Percentiles rank a stretch among this genome's conserved stretches.
Evolutionary conservation across 2,888 invertebrate genomes (phyloP).

Genomic region (Pecten maximus): DNA sequence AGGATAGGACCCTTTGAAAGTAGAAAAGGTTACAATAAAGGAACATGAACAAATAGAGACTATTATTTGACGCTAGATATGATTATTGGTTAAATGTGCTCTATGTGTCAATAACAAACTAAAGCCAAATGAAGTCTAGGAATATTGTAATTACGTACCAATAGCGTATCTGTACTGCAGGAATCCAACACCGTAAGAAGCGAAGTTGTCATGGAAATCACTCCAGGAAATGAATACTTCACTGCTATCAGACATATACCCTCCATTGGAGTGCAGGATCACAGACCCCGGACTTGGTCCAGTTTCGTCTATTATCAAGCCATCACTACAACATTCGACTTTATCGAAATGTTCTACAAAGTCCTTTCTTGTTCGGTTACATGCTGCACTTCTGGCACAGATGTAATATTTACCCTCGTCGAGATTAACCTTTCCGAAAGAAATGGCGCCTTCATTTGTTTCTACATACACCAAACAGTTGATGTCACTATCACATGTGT

Average conservation of each 20-base stretch:
- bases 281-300: conserved; percentile 47
- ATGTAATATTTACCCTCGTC: conserved; percentile 18
- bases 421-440: conserved; percentile 22
- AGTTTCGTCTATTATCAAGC: conserved; percentile 46
- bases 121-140: no score
- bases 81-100: no score
- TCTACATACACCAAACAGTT: conserved; percentile 11
- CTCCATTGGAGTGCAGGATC: conserved; percentile 35
- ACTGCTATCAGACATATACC: conserved; percentile 41
- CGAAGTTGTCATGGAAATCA: conserved; percentile 41
- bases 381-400: neutral
- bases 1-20: neutral
- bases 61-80: no score
- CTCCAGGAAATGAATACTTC: conserved; percentile 40
- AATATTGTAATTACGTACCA: conserved; percentile 37
- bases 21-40: neutral
- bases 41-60: no score
- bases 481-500: conserved; percentile 37
- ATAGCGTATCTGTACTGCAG: conserved; percentile 46
- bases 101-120: no score
- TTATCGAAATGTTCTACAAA: conserved; percentile 13
- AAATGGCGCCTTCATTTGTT: conserved; percentile 22
- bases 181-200: neutral
- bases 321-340: conserved; percentile 49
- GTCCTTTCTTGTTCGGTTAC: neutral